Evolutionary conservation across 2,888 invertebrate genomes (phyloP), one percentile per base, ranked within the genome.

Genomic region (Mesorhabditis sp.): DNA sequence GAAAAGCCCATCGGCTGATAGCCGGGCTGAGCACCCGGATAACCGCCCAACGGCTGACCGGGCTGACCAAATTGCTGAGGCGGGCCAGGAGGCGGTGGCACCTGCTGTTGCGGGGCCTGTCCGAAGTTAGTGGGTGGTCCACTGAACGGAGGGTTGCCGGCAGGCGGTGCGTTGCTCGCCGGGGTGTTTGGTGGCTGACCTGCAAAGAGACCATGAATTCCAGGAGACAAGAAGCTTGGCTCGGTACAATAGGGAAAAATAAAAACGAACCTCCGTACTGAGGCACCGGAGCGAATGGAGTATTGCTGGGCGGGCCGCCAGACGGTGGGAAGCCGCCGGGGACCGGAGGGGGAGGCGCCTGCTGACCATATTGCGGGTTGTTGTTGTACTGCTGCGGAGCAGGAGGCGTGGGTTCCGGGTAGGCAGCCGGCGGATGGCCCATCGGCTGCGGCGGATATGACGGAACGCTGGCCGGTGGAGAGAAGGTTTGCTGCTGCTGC

Each of bases 1-100:
- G 28, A 2, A 2, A 28, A 28, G 28, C 28, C 28, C 28, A 28
- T 28, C 28, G 28, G 28, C 28, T 28, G 28, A 2, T 28, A 28
- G 28, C 28, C 28, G 2, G 28, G 28, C 28, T 28, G 28, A 1
- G 28, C 28, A 28, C 28, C 28, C 28, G 28, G 28, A 28, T 28
- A 28, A 28, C 28, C 28, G 28, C 28, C n/a, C n/a, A n/a, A 50
- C n/a, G 58, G 58, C n/a, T n/a, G 10, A n/a, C 58, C 58, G n/a
- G 58, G 58, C 58, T 50, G 58, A n/a, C 58, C 58, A 2, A 50
- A 50, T 50, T 50, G 58, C n/a, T 50, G 58, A 50, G 58, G 58
- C 7, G 58, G 58, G 7, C 58, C 58, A n/a, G 58, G 58, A 13
- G 58, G 58, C n/a, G 58, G 58, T 50, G 58, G 58, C 58, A 50